These are phyloP conservation scores for Diaphora mendica DNA, from an alignment of 2,888 invertebrate genomes.

Conservation along the genomic window DNA sequence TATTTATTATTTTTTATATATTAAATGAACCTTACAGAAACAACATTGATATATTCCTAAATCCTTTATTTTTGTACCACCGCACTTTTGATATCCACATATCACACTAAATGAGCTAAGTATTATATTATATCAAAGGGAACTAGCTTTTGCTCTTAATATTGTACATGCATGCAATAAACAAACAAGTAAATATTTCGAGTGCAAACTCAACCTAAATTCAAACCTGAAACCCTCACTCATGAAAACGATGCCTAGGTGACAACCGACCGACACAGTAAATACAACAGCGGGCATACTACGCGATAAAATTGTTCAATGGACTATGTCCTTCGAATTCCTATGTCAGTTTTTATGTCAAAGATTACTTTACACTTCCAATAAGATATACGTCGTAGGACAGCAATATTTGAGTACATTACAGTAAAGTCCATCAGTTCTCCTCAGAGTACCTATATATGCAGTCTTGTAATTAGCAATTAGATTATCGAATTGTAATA, in stretches of 20 bases:
- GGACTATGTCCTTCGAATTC: constrained; percentile 5
- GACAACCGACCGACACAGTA: constrained; percentile 28
- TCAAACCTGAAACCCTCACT: constrained; percentile 24
- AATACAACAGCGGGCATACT: constrained; percentile 28
- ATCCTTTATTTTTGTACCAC: not conserved
- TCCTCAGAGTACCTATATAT: no score
- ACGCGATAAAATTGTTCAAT: constrained; percentile 25
- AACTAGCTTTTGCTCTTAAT: constrained; percentile 17
- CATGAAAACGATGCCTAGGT: constrained; percentile 27
- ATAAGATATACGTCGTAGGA: not conserved
- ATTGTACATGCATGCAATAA: constrained; percentile 21
- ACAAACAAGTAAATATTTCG: constrained; percentile 17
- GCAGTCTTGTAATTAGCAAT: no score
- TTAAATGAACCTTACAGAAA: not conserved
- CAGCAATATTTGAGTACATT: not conserved
- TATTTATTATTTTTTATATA: no score
- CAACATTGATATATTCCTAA: not conserved
- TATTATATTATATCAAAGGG: constrained; percentile 21
- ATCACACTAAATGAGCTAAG: constrained; percentile 22
- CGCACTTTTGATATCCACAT: not conserved
- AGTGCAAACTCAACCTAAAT: constrained; percentile 20
- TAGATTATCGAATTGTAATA: no score
- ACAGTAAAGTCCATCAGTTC: not conserved
- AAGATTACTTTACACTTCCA: constrained; percentile 16
- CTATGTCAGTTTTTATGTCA: constrained; percentile 21